phyloP scores from a whole-genome alignment of 1,140 invertebrate species.

The Mycetomoellerius zeteki region DNA sequence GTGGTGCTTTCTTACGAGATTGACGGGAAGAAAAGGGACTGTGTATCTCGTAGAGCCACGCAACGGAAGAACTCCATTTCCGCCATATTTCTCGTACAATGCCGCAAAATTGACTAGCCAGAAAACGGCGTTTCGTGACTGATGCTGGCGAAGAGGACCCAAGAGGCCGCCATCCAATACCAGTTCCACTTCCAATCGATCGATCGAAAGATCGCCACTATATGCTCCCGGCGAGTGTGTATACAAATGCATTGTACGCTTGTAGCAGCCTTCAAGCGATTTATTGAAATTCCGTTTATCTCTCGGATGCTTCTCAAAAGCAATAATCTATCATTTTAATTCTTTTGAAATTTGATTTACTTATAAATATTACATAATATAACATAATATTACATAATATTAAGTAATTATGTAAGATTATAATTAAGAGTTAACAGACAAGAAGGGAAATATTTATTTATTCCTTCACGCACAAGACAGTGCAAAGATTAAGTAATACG shows the following conservation, averaged over 20 bases:
- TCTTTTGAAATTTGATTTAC: not conserved
- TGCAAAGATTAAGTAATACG: not conserved
- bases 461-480: not conserved
- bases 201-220: conserved; percentile 22
- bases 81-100: conserved; percentile 54
- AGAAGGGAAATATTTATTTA: not conserved
- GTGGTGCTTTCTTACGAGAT: conserved; percentile 53
- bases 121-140: conserved; percentile 56
- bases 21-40: conserved; percentile 50
- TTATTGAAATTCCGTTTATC: conserved; percentile 26
- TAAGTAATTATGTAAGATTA: not conserved
- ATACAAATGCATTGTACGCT: conserved; percentile 34
- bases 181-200: not conserved
- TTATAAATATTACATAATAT: not conserved
- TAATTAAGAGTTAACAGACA: not conserved
- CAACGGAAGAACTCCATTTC: conserved; percentile 60
- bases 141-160: conserved; percentile 48
- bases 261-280: conserved; percentile 17
- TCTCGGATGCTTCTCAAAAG: not conserved
- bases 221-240: not conserved
- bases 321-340: not conserved
- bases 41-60: conserved; percentile 37
- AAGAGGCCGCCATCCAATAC: conserved; percentile 21
- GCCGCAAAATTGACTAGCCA: conserved; percentile 57
- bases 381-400: not conserved